These are phyloP conservation scores for Chrysomela aeneicollis DNA, from an alignment of 2,888 invertebrate genomes.

Conservation along the genomic window DNA sequence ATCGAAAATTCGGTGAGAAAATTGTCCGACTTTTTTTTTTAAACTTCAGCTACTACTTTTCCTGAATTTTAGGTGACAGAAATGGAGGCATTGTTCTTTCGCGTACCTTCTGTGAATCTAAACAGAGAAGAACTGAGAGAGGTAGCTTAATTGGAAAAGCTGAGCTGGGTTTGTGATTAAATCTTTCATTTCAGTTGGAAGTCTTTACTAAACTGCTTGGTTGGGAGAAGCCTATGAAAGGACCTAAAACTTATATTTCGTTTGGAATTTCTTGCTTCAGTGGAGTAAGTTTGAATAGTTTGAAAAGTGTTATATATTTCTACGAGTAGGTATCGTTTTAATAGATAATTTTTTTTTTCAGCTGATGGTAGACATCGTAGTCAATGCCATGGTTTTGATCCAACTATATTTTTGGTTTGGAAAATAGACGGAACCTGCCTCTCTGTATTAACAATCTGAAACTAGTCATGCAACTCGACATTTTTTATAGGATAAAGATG, in stretches of 20 bases:
- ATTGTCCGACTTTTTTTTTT: constrained; percentile 6
- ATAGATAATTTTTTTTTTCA: constrained; percentile 22
- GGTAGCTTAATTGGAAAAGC: constrained; percentile 22
- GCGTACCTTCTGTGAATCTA: constrained; percentile 25
- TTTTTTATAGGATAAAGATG: too few relatives aligned
- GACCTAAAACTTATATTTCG: constrained; percentile 12
- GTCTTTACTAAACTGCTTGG: constrained; percentile 26
- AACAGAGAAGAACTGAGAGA: constrained; percentile 30
- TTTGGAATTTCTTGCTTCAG: constrained; percentile 25
- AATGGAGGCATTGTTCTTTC: constrained; percentile 22
- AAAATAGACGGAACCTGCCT: background rate
- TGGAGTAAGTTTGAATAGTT: constrained; percentile 22
- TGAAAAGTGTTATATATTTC: background rate
- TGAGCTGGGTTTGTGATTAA: constrained; percentile 29
- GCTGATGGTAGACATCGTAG: constrained; percentile 21
- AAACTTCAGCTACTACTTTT: constrained; percentile 1
- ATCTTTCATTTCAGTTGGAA: constrained; percentile 34
- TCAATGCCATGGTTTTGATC: constrained; percentile 18
- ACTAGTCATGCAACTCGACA: too few relatives aligned
- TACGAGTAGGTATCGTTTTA: background rate
- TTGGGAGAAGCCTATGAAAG: constrained; percentile 31
- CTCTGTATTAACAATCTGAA: too few relatives aligned
- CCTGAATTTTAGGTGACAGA: constrained; percentile 19
- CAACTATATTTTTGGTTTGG: constrained; percentile 27
- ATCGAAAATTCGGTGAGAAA: background rate